phyloP scores from a whole-genome alignment of 2,888 invertebrate species.

The Scaptomyza tumidula region DNA sequence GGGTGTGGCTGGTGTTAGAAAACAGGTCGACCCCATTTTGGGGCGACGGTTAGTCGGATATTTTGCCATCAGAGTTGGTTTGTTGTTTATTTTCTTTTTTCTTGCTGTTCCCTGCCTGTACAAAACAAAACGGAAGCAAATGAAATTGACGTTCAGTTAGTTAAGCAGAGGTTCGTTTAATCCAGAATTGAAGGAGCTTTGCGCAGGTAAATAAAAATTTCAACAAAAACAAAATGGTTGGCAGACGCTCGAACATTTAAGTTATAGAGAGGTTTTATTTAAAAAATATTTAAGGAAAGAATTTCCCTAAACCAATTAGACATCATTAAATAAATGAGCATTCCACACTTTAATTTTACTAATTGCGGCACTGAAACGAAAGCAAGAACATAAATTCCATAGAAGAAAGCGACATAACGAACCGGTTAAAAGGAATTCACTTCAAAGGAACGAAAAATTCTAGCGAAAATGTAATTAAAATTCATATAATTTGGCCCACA shows the following conservation, averaged over 20 bases:
- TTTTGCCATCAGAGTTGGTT: slow-evolving; percentile 23
- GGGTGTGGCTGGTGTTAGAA: slow-evolving; percentile 60
- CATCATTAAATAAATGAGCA: background rate
- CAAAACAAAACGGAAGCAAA: slow-evolving; percentile 43
- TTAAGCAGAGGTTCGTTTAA: slow-evolving; percentile 41
- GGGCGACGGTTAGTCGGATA: slow-evolving; percentile 21
- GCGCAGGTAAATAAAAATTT: background rate
- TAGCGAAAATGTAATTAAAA: slow-evolving; percentile 34
- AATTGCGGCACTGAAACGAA: slow-evolving; percentile 39
- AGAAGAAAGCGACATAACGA: background rate
- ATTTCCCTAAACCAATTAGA: no score
- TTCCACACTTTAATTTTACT: slow-evolving; percentile 43
- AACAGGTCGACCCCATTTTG: slow-evolving; percentile 59
- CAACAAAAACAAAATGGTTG: no score
- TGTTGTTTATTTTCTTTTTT: slow-evolving; percentile 17
- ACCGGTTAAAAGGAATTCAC: background rate
- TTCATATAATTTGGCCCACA: background rate
- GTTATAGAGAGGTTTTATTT: no score
- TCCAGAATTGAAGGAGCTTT: background rate
- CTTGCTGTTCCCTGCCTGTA: background rate
- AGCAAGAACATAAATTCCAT: slow-evolving; percentile 14
- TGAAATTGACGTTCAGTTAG: slow-evolving; percentile 46
- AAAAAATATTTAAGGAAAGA: no score
- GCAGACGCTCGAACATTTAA: no score
- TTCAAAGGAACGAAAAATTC: slow-evolving; percentile 29